Evolutionary conservation across 2,888 invertebrate genomes (phyloP).

Genomic region (Ectobius pallidus): DNA sequence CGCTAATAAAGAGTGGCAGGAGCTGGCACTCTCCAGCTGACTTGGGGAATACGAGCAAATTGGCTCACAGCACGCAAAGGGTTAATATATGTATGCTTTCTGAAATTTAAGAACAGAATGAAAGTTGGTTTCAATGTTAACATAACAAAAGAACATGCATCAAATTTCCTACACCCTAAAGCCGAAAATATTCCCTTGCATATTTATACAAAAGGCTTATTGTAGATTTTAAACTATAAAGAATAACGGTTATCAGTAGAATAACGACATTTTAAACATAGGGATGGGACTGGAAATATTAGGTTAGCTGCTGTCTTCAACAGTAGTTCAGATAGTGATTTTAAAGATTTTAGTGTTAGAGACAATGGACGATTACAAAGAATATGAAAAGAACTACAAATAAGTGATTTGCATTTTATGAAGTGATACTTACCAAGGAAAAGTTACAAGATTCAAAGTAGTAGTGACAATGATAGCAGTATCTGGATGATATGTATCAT

Average conservation of each 20-base stretch:
- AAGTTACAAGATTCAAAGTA: no score
- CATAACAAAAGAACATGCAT: no score
- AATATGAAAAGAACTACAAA: neutral
- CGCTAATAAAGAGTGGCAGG: no score
- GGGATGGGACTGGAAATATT: neutral
- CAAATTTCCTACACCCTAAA: neutral
- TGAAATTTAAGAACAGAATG: no score
- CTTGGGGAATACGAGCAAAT: no score
- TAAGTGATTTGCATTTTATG: neutral
- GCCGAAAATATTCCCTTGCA: neutral
- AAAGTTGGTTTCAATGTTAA: no score
- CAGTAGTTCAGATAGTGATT: neutral
- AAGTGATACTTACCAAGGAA: no score
- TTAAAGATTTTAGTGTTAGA: neutral
- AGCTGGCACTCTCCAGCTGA: no score
- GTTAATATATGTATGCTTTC: no score
- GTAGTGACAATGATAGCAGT: no score
- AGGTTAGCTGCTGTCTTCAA: neutral
- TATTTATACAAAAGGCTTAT: conserved; percentile 3
- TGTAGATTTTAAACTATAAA: neutral
- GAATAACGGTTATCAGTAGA: neutral
- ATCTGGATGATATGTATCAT: no score
- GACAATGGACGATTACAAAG: neutral
- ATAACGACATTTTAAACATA: neutral
- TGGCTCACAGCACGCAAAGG: no score